phyloP scores from a whole-genome alignment of 2,888 invertebrate genomes.

The Priocnemis perturbator region DNA sequence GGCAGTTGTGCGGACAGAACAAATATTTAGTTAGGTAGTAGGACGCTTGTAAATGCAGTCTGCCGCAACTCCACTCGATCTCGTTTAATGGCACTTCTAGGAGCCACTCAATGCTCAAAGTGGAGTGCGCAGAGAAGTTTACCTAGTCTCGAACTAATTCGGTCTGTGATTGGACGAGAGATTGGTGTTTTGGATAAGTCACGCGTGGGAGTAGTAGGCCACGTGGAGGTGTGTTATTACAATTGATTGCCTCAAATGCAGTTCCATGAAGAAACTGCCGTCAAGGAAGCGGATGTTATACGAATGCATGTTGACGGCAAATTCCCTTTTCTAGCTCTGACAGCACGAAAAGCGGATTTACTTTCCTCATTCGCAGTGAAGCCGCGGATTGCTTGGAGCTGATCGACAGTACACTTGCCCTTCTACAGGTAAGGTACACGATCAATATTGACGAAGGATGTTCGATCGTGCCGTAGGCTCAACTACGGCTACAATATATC shows the following conservation, averaged over 20 bases:
- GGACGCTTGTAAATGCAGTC: conserved; percentile 24
- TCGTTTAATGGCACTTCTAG: too few relatives aligned
- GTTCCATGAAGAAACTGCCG: too few relatives aligned
- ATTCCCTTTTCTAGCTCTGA: conserved; percentile 70
- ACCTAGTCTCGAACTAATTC: too few relatives aligned
- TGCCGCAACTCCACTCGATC: neutral
- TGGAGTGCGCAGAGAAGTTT: too few relatives aligned
- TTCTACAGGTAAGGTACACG: conserved; percentile 71
- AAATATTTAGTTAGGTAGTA: conserved; percentile 30
- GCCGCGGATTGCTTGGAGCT: conserved; percentile 76
- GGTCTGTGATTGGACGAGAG: too few relatives aligned
- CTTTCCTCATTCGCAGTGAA: conserved; percentile 75
- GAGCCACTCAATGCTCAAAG: too few relatives aligned
- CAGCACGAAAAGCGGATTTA: conserved; percentile 75
- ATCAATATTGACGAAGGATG: neutral
- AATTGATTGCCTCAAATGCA: too few relatives aligned
- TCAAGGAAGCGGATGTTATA: too few relatives aligned
- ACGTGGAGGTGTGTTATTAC: too few relatives aligned
- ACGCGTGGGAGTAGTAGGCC: too few relatives aligned
- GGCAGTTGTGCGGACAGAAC: conserved; percentile 5
- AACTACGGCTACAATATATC: neutral
- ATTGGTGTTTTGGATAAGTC: too few relatives aligned
- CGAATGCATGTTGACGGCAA: too few relatives aligned
- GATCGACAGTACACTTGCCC: conserved; percentile 76
- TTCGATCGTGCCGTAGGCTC: neutral